Evolutionary conservation across 2,113 vertebrate species (phyloP).

Genomic region (Dromiciops gliroides): DNA sequence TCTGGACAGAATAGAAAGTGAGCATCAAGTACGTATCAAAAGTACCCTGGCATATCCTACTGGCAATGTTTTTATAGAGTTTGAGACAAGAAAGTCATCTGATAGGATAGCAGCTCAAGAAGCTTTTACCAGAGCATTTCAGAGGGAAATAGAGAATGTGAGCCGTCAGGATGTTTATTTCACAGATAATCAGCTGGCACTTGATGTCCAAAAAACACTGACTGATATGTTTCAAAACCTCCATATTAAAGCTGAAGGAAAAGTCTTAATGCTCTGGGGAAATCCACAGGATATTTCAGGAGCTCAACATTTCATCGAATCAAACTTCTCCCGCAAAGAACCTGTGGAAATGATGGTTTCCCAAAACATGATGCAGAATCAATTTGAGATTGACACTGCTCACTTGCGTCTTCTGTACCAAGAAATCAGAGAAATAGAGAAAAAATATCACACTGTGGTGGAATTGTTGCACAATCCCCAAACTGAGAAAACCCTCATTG

Average conservation of each 20-base stretch:
- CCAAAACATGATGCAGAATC: neutral
- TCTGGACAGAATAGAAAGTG: constrained; percentile 42
- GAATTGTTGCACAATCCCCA: accelerated
- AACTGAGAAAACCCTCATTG: constrained; percentile 52
- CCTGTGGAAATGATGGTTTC: constrained; percentile 57
- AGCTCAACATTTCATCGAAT: constrained; percentile 65
- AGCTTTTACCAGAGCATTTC: constrained; percentile 72
- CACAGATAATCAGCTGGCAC: constrained; percentile 6
- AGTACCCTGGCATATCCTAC: accelerated
- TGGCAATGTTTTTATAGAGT: neutral
- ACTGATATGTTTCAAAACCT: constrained; percentile 64
- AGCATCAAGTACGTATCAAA: constrained; percentile 27
- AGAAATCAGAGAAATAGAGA: constrained; percentile 76
- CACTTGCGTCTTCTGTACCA: constrained; percentile 70
- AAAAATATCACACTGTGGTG: constrained; percentile 61
- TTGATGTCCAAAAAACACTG: constrained; percentile 60
- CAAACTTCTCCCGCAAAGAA: constrained; percentile 11
- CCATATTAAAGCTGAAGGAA: constrained; percentile 67
- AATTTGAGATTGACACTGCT: constrained; percentile 68
- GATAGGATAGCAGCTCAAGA: constrained; percentile 35
- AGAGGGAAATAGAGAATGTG: constrained; percentile 61
- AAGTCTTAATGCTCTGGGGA: constrained; percentile 76
- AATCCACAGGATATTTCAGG: constrained; percentile 64
- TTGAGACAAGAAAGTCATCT: constrained; percentile 43
- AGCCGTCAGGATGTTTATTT: constrained; percentile 53